Conservation (phyloP, 1,140 invertebrate genomes). For the Sipha flava region DNA sequence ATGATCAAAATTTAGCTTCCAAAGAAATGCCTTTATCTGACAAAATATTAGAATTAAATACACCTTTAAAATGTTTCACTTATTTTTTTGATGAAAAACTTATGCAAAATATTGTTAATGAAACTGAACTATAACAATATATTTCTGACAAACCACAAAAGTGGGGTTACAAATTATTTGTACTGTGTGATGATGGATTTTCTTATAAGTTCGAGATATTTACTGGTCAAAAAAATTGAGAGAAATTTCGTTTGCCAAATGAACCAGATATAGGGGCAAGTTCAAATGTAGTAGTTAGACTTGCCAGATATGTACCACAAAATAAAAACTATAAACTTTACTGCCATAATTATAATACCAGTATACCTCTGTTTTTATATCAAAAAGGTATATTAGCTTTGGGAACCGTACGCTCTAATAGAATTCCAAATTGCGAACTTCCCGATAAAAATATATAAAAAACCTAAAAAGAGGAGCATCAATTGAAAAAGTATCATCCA, state of each 20-base stretch:
- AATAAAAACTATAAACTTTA: too few relatives aligned
- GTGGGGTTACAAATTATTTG: constrained; percentile 41
- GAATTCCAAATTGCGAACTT: neutral
- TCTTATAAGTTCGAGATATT: constrained; percentile 41
- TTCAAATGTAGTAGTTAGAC: neutral
- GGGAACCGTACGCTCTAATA: neutral
- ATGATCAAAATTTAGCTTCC: neutral
- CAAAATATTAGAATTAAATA: neutral
- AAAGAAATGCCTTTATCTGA: neutral
- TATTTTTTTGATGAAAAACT: constrained; percentile 1
- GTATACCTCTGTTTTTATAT: neutral
- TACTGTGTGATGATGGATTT: constrained; percentile 38
- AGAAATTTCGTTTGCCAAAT: neutral
- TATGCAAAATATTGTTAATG: neutral
- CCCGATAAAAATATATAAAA: neutral
- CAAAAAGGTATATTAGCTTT: neutral
- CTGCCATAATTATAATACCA: too few relatives aligned
- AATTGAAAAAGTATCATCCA: neutral
- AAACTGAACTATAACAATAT: constrained; percentile 37
- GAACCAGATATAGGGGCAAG: neutral
- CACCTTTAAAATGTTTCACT: neutral
- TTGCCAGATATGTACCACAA: neutral
- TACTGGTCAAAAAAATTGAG: constrained; percentile 37
- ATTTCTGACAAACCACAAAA: constrained; percentile 42
- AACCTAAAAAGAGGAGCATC: neutral